Evolutionary conservation across 2,113 vertebrate genomes (phyloP), one percentile per base, ranked within the genome.

Genomic region (Gallinago undulata): DNA sequence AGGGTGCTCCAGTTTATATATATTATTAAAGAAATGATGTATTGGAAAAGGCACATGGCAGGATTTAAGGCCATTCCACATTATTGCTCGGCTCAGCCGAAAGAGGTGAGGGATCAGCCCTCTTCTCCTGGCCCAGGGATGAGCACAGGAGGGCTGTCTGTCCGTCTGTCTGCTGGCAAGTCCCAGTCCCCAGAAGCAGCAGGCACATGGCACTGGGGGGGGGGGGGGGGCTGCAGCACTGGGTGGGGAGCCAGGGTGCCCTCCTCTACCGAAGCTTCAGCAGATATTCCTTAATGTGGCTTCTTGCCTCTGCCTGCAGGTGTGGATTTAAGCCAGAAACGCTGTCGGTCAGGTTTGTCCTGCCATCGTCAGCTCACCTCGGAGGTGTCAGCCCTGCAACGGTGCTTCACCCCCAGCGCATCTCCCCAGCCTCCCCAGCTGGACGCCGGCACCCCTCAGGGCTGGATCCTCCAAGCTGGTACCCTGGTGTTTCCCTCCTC

Each of bases 351-450:
- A 5, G 47, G 94, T 87, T 94, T 89, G 90, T 87, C 77, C 92
- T 91, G 92, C 80, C 90, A 91, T 81, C 55, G 9, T 23, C 84
- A 60, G 48, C 94, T 94, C 96, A 95, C 81, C 92, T 91, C 74
- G 94, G 64, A 77, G 84, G 70, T 72, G 80, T 37, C 62, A 80
- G 73, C 80, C 48, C 87, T 92, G 89, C 70, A 39, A 53, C 1
- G 6, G 62, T 33, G 62, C 45, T 47, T 51, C 11, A 64, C 72
- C 76, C 4, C 24, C 41, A 43, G 3, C 10, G 41, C 78, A 35
- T 8, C 88, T 45, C 85, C 0, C 1, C 88, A 90, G 81, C 59
- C 64, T 84, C 30, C 53, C 50, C 5, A 25, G 13, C 33, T 28
- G 56, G 72, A 31, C 9, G 30, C 57, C 1, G 6, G 43, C 48